Evolutionary conservation across 35 echinoderm and acorn worm species (phyloP).

Genomic region (Apostichopus parvimensis): DNA sequence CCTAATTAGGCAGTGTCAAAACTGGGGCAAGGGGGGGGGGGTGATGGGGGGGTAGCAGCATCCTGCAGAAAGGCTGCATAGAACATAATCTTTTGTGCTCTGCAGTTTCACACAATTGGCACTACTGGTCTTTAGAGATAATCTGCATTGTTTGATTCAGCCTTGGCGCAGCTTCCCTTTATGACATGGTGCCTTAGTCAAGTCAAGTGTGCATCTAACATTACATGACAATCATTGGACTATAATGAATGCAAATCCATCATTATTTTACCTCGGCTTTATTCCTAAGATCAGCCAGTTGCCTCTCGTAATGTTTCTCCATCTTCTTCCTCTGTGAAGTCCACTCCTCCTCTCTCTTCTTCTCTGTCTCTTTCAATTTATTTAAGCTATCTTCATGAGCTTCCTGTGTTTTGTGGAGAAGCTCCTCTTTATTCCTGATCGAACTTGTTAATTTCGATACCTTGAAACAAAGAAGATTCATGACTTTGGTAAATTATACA

Average conservation of each 20-base stretch:
- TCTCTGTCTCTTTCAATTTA: constrained; percentile 53
- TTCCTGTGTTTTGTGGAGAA: constrained; percentile 61
- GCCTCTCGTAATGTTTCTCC: constrained; percentile 81
- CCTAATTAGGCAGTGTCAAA: no score
- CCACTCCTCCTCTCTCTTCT: constrained; percentile 79
- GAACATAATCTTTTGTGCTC: no score
- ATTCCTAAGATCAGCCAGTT: constrained; percentile 73
- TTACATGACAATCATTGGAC: no score
- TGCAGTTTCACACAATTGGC: no score
- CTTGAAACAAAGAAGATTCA: constrained; percentile 30
- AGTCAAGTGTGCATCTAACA: no score
- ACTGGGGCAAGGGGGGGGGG: no score
- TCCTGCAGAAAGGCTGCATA: no score
- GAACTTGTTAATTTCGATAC: constrained; percentile 63
- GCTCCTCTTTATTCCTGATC: constrained; percentile 72
- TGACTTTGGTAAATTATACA: background rate
- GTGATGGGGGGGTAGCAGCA: no score
- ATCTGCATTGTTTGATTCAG: no score
- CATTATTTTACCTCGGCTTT: constrained; percentile 73
- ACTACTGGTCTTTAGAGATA: no score
- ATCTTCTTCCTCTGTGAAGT: constrained; percentile 60
- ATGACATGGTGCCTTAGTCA: no score
- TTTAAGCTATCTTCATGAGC: constrained; percentile 80
- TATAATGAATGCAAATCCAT: background rate
- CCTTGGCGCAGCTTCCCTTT: no score